A percentile compares a stretch with the other conserved stretches of the same genome.
Evolutionary conservation across 2,888 invertebrate species (phyloP).

Genomic region (Eretmocerus hayati): DNA sequence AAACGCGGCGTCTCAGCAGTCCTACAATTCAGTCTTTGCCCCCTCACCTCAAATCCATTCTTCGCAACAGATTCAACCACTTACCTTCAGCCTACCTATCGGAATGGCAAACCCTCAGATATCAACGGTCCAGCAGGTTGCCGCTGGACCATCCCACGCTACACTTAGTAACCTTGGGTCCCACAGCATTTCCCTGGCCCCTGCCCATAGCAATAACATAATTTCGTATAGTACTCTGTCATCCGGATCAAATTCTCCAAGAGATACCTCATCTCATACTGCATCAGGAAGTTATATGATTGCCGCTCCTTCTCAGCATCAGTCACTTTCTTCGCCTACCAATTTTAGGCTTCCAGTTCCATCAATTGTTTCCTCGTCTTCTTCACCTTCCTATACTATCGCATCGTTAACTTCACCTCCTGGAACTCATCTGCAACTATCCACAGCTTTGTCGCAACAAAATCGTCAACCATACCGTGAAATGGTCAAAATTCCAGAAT

Average conservation of each 20-base stretch:
- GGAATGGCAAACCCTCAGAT: conserved; percentile 8
- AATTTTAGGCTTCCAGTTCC: conserved; percentile 28
- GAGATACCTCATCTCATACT: conserved; percentile 26
- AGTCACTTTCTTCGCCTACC: conserved; percentile 15
- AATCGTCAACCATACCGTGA: conserved; percentile 19
- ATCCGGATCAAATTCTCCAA: not conserved
- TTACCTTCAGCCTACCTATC: conserved; percentile 7
- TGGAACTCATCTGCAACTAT: conserved; percentile 21
- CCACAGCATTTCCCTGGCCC: too few relatives aligned
- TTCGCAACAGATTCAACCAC: too few relatives aligned
- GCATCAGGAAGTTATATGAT: conserved; percentile 31
- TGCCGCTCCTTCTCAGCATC: conserved; percentile 16
- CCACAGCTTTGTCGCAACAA: conserved; percentile 23
- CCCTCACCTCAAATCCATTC: conserved; percentile 10
- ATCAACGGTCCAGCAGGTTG: conserved; percentile 3
- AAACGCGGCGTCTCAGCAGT: conserved; percentile 1
- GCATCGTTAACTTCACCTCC: conserved; percentile 6
- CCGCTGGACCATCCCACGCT: not conserved
- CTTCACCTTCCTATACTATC: conserved; percentile 24
- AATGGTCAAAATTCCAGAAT: conserved; percentile 30
- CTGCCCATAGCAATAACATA: too few relatives aligned
- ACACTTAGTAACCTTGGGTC: conserved; percentile 23
- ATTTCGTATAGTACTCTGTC: conserved; percentile 23
- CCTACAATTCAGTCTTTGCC: conserved; percentile 17
- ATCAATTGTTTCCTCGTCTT: conserved; percentile 16